phyloP scores from a whole-genome alignment of 1,140 invertebrate species.

The Lanistes nyassanus region DNA sequence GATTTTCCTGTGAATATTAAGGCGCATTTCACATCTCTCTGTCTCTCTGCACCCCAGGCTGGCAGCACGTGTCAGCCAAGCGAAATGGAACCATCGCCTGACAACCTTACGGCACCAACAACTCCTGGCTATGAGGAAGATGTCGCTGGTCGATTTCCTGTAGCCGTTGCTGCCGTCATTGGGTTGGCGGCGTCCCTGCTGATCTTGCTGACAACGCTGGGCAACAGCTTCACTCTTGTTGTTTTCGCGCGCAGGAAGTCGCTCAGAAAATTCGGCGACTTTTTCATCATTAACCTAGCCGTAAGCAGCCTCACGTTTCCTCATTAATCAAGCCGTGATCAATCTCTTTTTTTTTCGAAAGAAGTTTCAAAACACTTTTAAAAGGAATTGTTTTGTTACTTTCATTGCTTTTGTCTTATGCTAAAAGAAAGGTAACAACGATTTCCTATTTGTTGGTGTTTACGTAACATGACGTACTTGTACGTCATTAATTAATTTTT shows the following conservation, averaged over 20 bases:
- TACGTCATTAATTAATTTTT: too few relatives aligned
- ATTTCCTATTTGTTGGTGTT: not conserved
- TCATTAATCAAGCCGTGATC: not conserved
- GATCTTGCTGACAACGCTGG: slow-evolving; percentile 70
- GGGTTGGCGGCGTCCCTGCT: slow-evolving; percentile 28
- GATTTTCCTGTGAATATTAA: too few relatives aligned
- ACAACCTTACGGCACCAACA: too few relatives aligned
- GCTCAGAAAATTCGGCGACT: slow-evolving; percentile 74
- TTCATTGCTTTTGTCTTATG: not conserved
- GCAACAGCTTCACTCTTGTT: slow-evolving; percentile 72
- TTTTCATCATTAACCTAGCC: slow-evolving; percentile 75
- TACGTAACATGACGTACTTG: too few relatives aligned
- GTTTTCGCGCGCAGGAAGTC: slow-evolving; percentile 67
- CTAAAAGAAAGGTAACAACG: not conserved
- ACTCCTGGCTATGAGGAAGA: too few relatives aligned
- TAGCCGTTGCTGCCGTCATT: slow-evolving; percentile 20
- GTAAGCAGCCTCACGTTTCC: slow-evolving; percentile 78
- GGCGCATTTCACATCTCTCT: too few relatives aligned
- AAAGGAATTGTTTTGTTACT: too few relatives aligned
- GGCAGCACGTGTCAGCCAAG: too few relatives aligned
- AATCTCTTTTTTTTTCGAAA: not conserved
- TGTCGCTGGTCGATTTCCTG: slow-evolving; percentile 4
- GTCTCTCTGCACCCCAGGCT: too few relatives aligned
- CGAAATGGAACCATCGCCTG: too few relatives aligned
- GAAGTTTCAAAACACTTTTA: too few relatives aligned